Evolutionary conservation across 2,797 vertebrate species (phyloP), one percentile per base, ranked within the genome.

Genomic region (Enteromius argenteus): DNA sequence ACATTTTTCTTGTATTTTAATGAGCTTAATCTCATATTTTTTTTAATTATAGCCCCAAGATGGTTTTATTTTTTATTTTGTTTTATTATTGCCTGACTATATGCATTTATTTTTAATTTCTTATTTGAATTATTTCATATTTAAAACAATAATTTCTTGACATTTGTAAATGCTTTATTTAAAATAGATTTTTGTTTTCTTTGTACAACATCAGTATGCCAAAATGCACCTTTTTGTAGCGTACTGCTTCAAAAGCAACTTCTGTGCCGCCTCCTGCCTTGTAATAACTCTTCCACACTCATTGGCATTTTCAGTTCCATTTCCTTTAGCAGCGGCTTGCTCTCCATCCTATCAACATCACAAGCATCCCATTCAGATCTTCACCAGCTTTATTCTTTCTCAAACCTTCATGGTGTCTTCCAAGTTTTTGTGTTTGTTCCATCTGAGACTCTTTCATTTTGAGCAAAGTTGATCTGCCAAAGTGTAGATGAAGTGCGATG

Each of bases 381-480:
- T 58, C 23, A 58, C 46, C 44, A 39, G 21, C 62, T 80, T 51
- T 27, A 19, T 80, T 80, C 35, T 11, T 13, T 58, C 37, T 74
- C 46, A 53, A 32, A 74, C 71, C 44, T 21, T 23, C 44, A 67
- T 78, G 66, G 39, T 21, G 17, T 67, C 49, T 58, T 56, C 17
- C 5, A 32, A 15, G 11, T 56, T 39, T 74, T 82, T 77, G 71
- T 79, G 71, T 81, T 84, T 69, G 21, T 71, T 66, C 14, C 44
- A 21, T 79, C 32, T 11, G 21, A 83, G 77, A 42, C 30, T 17
- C 17, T 67, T 87, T 78, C 64, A 80, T 66, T 87, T 60, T 49
- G 84, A 64, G 66, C 73, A 79, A 67, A 82, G 85, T 58, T 89
- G 53, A 84, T 66, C 62, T 72, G 73, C 78, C 84, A 82, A 58